These are phyloP conservation scores for Ciconia stormi DNA, from an alignment of 2,113 vertebrate species.

Conservation along the genomic window DNA sequence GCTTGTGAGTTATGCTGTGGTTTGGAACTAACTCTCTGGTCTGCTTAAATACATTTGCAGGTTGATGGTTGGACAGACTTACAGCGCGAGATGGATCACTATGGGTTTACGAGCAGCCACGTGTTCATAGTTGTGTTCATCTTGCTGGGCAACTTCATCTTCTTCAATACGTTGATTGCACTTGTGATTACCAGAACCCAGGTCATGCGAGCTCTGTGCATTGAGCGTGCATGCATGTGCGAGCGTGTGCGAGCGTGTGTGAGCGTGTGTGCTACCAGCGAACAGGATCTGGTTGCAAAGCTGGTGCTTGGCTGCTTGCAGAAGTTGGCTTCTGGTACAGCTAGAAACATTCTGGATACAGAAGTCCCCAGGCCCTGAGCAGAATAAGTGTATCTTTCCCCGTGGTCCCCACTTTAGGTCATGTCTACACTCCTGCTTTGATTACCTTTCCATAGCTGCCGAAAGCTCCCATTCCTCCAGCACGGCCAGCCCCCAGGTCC, in stretches of 20 bases:
- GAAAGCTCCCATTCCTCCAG: fast-evolving
- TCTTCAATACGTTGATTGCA: slow-evolving; percentile 60
- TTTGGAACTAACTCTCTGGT: not conserved
- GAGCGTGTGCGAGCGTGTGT: no score
- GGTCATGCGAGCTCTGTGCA: not conserved
- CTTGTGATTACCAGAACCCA: slow-evolving; percentile 59
- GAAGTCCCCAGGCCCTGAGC: not conserved
- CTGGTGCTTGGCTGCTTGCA: not conserved
- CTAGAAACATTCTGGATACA: not conserved
- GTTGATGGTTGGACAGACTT: slow-evolving; percentile 69
- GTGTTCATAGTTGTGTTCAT: slow-evolving; percentile 54
- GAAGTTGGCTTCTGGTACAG: not conserved
- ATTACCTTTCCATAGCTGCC: not conserved
- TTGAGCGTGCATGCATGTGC: not conserved
- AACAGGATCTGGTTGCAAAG: not conserved
- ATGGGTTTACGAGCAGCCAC: not conserved
- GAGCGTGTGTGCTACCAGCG: not conserved
- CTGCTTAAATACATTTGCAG: slow-evolving; percentile 32
- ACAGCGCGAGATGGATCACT: not conserved
- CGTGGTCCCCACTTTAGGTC: not conserved
- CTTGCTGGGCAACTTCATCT: slow-evolving; percentile 57
- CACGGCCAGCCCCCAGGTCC: no score
- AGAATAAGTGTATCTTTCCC: not conserved
- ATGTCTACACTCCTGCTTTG: not conserved
- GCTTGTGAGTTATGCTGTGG: not conserved